A percentile compares a stretch with the other conserved stretches of the same genome.
These are phyloP conservation scores for Osmerus mordax DNA, from an alignment of 2,113 vertebrate species.

Conservation along the genomic window DNA sequence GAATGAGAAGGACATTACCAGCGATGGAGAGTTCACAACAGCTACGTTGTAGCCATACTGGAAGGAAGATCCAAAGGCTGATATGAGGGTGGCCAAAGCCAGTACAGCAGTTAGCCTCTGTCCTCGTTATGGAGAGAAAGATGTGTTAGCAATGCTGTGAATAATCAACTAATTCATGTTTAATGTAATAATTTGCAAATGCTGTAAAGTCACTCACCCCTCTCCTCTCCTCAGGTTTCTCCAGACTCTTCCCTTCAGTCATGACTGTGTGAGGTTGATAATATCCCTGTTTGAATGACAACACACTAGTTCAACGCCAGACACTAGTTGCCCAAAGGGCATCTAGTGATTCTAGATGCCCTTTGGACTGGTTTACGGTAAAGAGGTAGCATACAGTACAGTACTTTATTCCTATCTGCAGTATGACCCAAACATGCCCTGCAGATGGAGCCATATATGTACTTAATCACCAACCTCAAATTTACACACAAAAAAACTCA, in stretches of 20 bases:
- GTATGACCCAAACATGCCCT: neutral
- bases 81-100: constrained; percentile 71
- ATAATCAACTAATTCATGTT: constrained; percentile 4
- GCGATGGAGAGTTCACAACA: constrained; percentile 83
- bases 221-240: constrained; percentile 41
- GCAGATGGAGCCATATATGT: neutral
- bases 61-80: constrained; percentile 93
- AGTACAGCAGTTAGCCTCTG: constrained; percentile 80
- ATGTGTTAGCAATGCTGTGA: neutral
- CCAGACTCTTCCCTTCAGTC: constrained; percentile 24
- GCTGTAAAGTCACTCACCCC: constrained; percentile 60
- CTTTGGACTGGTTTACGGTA: too few relatives aligned
- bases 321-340: constrained; percentile 73
- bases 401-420: too few relatives aligned
- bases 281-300: constrained; percentile 1
- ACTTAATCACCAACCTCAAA: neutral
- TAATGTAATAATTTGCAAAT: neutral
- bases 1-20: constrained; percentile 59
- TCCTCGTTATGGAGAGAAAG: neutral
- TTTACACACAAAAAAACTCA: neutral
- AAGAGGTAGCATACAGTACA: too few relatives aligned
- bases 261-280: constrained; percentile 39
- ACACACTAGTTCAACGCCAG: constrained; percentile 12
- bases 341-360: constrained; percentile 30
- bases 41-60: constrained; percentile 96